Percentiles rank a stretch among this genome's conserved stretches.
These are phyloP conservation scores for Anhinga anhinga DNA, from an alignment of 2,113 vertebrate genomes.

Conservation along the genomic window DNA sequence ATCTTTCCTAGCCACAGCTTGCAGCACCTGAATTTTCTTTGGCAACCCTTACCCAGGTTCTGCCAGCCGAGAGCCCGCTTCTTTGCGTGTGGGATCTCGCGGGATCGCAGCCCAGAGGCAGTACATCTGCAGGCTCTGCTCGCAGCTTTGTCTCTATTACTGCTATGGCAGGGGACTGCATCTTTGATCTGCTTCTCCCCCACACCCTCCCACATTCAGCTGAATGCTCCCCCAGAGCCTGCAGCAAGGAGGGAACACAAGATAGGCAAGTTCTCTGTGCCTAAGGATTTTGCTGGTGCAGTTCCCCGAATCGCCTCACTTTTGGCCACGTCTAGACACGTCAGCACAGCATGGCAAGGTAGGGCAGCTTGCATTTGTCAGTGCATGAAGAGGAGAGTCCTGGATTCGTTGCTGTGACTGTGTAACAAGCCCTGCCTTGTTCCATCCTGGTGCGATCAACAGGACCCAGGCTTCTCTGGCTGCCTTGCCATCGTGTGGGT, in stretches of 20 bases:
- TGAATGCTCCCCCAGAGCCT: neutral
- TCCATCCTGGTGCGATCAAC: neutral
- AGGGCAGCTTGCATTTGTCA: neutral
- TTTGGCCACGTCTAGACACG: neutral
- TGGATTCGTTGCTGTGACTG: neutral
- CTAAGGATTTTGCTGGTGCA: neutral
- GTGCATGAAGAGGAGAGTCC: neutral
- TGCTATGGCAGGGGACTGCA: fast-evolving
- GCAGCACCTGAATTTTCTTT: neutral
- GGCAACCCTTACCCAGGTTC: neutral
- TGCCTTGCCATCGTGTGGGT: neutral
- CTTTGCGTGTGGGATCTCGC: neutral
- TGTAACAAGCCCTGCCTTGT: neutral
- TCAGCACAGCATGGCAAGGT: neutral
- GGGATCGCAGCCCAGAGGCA: neutral
- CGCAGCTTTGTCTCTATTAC: neutral
- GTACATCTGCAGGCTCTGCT: neutral
- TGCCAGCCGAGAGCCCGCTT: neutral
- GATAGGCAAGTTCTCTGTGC: fast-evolving
- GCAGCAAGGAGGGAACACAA: neutral
- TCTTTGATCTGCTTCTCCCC: neutral
- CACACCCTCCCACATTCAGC: neutral
- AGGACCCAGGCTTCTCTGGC: neutral
- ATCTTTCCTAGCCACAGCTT: neutral
- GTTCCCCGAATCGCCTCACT: neutral